Conservation (phyloP, 2,113 vertebrate species). For the Phylloscopus trochilus region DNA sequence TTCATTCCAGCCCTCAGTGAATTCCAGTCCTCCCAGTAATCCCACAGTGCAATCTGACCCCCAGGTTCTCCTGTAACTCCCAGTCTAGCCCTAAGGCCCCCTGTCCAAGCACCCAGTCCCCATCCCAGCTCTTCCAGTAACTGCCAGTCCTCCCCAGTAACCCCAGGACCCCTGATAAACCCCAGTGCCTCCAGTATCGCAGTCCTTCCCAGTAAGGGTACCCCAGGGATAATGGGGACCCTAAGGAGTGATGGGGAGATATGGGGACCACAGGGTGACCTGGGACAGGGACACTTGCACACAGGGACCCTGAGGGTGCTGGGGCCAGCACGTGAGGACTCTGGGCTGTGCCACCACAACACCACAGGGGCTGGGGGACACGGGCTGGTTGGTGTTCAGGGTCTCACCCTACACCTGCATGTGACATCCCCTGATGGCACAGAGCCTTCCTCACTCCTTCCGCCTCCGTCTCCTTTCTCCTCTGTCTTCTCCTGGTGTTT, state of each 20-base stretch:
- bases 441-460: not conserved
- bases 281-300: not conserved
- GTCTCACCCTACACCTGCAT: not conserved
- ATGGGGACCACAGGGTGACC: not conserved
- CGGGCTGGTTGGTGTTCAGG: not conserved
- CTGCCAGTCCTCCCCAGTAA: not conserved
- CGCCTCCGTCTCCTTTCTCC: not conserved
- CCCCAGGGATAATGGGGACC: not conserved
- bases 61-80: not conserved
- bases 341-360: not conserved
- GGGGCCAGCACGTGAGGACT: not conserved
- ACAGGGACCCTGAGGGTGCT: not conserved
- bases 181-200: not conserved
- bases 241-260: not conserved
- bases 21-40: not conserved
- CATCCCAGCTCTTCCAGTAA: not conserved
- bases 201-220: not conserved
- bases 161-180: accelerated
- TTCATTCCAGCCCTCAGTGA: not conserved
- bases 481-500: not conserved
- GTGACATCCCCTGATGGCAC: not conserved
- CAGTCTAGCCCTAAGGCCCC: not conserved
- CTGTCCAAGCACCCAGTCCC: no score
- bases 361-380: not conserved
- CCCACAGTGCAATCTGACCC: not conserved